Evolutionary conservation across 35 echinoderm and acorn worm species (phyloP), one percentile per base, ranked within the genome.

Genomic region (Holothuria glaberrima): DNA sequence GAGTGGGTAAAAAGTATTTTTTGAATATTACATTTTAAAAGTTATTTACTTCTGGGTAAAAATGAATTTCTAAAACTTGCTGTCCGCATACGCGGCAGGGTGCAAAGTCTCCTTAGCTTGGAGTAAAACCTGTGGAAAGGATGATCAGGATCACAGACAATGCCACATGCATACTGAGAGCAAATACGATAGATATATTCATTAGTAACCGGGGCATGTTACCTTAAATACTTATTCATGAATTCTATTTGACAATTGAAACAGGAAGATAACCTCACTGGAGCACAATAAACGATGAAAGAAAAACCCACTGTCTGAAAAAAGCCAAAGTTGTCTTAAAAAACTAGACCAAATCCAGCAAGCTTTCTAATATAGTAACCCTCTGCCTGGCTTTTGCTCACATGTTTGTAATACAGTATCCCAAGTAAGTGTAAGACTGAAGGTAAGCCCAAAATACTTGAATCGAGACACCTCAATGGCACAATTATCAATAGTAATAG

Each of bases 361-460:
- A 61, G 58, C n/a, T 61, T 61, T n/a, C 58, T 61, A 61, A 61
- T 61, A 61, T n/a, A 61, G 58, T 61, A 61, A 61, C 16, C 58
- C 58, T 61, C 58, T 61, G 58, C 58, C 3, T 0, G 58, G 58
- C 58, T 61, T 61, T 61, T 61, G 58, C 58, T 61, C 16, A 61
- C 58, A 61, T 61, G 58, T 61, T 61, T 61, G 58, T n/a, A 61
- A 61, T 61, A 61, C n/a, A 61, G 58, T 61, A 61, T 61, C n/a
- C 58, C 58, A 61, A 61, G 58, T 61, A n/a, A n/a, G n/a, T n/a
- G n/a, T n/a, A n/a, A n/a, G n/a, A n/a, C n/a, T n/a, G n/a, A n/a
- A n/a, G n/a, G n/a, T n/a, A n/a, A n/a, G n/a, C n/a, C n/a, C n/a
- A n/a, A n/a, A n/a, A n/a, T n/a, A n/a, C n/a, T n/a, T n/a, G n/a